phyloP scores from a whole-genome alignment of 1,140 invertebrate species.

The Panagrolaimus sp. region DNA sequence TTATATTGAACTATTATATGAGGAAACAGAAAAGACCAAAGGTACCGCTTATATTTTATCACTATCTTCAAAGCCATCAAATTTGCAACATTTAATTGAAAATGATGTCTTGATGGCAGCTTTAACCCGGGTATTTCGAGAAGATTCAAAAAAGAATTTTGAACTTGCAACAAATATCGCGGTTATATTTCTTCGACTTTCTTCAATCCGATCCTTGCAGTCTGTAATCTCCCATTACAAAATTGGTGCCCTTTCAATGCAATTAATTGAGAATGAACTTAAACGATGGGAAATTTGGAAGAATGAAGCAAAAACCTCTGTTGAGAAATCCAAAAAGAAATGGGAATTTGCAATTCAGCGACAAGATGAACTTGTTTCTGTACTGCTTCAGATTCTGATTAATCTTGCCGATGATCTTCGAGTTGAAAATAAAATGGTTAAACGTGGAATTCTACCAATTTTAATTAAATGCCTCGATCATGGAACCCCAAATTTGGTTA shows the following conservation, averaged over 20 bases:
- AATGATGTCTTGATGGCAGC: slow-evolving; percentile 94
- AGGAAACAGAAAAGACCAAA: slow-evolving; percentile 85
- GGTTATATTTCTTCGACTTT: slow-evolving; percentile 94
- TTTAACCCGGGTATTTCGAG: slow-evolving; percentile 81
- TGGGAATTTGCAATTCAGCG: slow-evolving; percentile 75
- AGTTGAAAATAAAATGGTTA: slow-evolving; percentile 92
- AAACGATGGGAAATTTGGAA: slow-evolving; percentile 86
- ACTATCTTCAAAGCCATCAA: slow-evolving; percentile 82
- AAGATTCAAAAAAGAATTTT: slow-evolving; percentile 92
- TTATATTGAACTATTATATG: slow-evolving; percentile 92
- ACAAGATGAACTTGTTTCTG: slow-evolving; percentile 78
- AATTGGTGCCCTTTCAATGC: slow-evolving; percentile 90
- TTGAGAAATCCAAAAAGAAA: slow-evolving; percentile 66
- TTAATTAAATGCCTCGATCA: slow-evolving; percentile 81
- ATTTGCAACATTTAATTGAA: slow-evolving; percentile 82
- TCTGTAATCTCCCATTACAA: slow-evolving; percentile 81
- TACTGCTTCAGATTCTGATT: slow-evolving; percentile 78
- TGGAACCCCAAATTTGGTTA: slow-evolving; percentile 73
- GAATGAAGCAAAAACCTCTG: slow-evolving; percentile 59
- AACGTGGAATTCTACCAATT: slow-evolving; percentile 81
- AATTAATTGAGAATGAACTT: slow-evolving; percentile 87
- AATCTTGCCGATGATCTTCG: slow-evolving; percentile 89
- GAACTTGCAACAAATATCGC: slow-evolving; percentile 92
- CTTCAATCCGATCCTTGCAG: slow-evolving; percentile 91
- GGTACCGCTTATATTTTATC: slow-evolving; percentile 84